Conservation (phyloP, 30 jellyfish, hydroid and myxozoan genomes). For the Calvadosia cruxmelitensis region DNA sequence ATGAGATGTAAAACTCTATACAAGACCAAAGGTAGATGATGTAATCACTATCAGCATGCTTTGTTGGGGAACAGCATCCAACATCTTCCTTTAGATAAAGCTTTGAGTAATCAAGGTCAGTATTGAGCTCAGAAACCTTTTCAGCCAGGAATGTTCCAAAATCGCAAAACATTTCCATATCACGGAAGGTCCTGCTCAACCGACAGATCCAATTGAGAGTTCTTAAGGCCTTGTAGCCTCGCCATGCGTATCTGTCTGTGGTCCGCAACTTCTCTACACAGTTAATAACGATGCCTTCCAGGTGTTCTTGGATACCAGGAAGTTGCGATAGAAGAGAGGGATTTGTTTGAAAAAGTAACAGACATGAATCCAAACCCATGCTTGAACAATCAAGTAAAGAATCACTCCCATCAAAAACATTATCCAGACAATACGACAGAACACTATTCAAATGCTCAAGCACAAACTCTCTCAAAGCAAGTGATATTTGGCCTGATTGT, state of each 20-base stretch:
- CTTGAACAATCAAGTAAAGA: neutral
- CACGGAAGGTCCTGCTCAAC: too few species aligned
- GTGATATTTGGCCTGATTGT: too few species aligned
- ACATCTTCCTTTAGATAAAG: neutral
- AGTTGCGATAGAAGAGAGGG: too few species aligned
- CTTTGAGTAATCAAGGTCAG: neutral
- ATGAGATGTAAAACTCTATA: too few species aligned
- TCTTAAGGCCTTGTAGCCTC: neutral
- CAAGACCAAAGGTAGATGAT: neutral
- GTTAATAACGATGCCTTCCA: neutral
- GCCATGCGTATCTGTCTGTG: neutral
- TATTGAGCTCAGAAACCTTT: neutral
- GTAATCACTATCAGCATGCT: neutral
- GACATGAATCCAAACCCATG: neutral
- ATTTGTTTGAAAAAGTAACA: neutral
- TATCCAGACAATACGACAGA: too few species aligned
- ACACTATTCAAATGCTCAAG: neutral
- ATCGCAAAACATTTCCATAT: too few species aligned
- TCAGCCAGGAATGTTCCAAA: neutral
- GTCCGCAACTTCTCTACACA: neutral
- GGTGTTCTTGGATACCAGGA: neutral
- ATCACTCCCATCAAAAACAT: neutral
- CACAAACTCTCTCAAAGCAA: neutral
- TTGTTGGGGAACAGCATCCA: neutral
- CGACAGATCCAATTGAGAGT: neutral